A percentile compares a stretch with the other conserved stretches of the same genome.
phyloP scores from a whole-genome alignment of 2,113 vertebrate genomes.

The Gavialis gangeticus region DNA sequence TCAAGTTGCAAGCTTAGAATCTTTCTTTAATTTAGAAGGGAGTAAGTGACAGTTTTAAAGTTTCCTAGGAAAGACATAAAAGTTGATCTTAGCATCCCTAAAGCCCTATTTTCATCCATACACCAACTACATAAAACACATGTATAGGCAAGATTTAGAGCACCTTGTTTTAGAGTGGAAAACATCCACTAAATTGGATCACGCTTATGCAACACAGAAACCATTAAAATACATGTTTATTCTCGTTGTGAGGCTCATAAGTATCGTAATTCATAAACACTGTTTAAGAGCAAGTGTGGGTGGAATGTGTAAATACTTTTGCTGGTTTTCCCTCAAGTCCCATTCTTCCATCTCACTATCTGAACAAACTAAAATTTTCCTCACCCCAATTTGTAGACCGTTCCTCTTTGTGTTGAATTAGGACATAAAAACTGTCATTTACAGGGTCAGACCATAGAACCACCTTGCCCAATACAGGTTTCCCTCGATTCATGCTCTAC shows the following conservation, averaged over 20 bases:
- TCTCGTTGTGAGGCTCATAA: constrained; percentile 7
- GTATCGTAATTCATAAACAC: constrained; percentile 39
- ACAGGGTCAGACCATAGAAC: too few species aligned
- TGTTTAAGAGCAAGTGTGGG: constrained; percentile 11
- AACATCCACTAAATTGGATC: neutral
- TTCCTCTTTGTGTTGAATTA: constrained; percentile 23
- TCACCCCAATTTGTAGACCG: neutral
- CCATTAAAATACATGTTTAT: neutral
- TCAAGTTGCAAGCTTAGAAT: neutral
- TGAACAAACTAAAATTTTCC: neutral
- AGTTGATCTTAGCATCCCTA: neutral
- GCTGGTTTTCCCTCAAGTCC: neutral
- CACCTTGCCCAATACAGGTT: too few species aligned
- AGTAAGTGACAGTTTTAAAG: neutral
- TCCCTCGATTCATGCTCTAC: too few species aligned
- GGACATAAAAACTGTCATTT: neutral
- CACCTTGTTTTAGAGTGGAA: neutral
- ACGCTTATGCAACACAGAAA: neutral
- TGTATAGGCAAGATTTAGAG: neutral
- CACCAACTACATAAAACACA: neutral
- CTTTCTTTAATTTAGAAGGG: neutral
- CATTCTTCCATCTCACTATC: constrained; percentile 39
- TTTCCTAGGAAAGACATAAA: neutral
- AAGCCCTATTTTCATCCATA: neutral
- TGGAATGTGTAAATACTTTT: neutral